phyloP scores from a whole-genome alignment of 2,797 vertebrate genomes.

The Ataeniobius toweri region DNA sequence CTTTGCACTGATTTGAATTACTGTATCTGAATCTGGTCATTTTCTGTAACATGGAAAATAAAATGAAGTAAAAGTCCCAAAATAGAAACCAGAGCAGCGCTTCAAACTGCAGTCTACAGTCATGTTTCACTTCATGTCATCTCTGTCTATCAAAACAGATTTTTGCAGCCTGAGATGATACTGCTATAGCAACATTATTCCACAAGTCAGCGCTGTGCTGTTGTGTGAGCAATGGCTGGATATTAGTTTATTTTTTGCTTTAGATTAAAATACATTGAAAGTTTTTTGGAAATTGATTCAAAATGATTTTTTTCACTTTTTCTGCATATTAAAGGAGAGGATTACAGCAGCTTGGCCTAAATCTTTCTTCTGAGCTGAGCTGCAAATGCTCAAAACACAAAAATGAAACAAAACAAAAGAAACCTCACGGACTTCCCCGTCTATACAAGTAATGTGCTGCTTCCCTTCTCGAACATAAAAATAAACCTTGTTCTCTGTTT shows the following conservation, averaged over 20 bases:
- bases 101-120: not conserved
- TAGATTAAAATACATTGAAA: not conserved
- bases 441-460: not conserved
- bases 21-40: not conserved
- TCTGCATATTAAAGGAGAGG: too few species aligned
- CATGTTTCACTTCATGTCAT: conserved; percentile 1
- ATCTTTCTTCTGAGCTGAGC: not conserved
- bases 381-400: not conserved
- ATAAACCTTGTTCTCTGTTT: not conserved
- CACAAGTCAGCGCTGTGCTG: not conserved
- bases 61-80: not conserved
- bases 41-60: not conserved
- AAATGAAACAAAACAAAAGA: not conserved
- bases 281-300: too few species aligned
- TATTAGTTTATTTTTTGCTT: not conserved
- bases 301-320: not conserved
- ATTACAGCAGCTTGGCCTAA: not conserved
- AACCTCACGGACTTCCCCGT: not conserved
- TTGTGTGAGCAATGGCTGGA: not conserved
- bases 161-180: not conserved
- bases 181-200: not conserved
- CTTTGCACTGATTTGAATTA: not conserved
- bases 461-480: not conserved
- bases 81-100: not conserved
- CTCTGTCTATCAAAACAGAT: not conserved